Evolutionary conservation across 1,140 invertebrate species (phyloP).

Genomic region (Metopolophium dirhodum): DNA sequence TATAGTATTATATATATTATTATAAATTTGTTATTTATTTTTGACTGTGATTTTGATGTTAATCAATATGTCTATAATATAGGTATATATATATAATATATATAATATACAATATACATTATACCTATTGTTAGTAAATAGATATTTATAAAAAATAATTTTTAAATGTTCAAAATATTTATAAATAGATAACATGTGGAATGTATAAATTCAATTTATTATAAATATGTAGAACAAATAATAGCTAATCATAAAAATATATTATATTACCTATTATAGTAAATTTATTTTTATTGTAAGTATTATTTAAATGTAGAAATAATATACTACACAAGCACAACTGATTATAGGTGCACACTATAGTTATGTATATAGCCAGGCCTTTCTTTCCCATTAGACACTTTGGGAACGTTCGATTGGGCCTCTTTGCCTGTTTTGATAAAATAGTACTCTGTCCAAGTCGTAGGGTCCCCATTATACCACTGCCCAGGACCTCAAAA

Average conservation of each 20-base stretch:
- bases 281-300: not conserved
- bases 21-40: conserved; percentile 55
- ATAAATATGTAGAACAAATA: not conserved
- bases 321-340: not conserved
- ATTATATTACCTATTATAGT: not conserved
- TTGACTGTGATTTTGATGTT: conserved; percentile 54
- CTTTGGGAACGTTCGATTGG: no score
- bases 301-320: not conserved
- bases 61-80: not conserved
- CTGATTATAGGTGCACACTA: not conserved
- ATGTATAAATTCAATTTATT: conserved; percentile 18
- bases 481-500: no score
- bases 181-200: not conserved
- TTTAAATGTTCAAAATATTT: conserved; percentile 20
- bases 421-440: no score
- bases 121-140: conserved; percentile 16
- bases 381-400: no score
- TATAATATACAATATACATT: not conserved
- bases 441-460: no score
- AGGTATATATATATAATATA: no score
- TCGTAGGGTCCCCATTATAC: no score
- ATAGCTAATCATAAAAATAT: not conserved
- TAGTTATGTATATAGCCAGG: not conserved
- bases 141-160: conserved; percentile 25
- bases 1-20: conserved; percentile 39